phyloP scores from a whole-genome alignment of 1,140 invertebrate species.

The Procambarus virginalis region DNA sequence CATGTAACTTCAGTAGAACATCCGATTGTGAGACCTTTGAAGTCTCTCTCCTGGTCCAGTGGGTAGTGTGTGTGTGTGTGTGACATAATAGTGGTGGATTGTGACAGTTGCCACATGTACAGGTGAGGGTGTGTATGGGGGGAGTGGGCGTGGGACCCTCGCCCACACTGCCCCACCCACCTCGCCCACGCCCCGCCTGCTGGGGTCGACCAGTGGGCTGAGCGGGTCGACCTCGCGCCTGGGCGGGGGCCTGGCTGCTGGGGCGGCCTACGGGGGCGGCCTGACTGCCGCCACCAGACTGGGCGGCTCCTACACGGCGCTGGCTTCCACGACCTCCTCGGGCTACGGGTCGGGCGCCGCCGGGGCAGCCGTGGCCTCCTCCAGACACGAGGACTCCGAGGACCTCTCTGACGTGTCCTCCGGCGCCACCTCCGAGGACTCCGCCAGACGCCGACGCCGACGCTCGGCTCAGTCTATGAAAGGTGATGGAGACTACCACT shows the following conservation, averaged over 20 bases:
- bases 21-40: too few relatives aligned
- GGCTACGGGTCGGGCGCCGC: constrained; percentile 47
- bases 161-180: constrained; percentile 10
- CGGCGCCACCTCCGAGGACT: constrained; percentile 55
- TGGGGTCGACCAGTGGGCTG: constrained; percentile 29
- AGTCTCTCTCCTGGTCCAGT: too few relatives aligned
- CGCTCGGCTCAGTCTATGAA: constrained; percentile 50
- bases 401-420: constrained; percentile 60
- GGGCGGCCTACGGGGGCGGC: background rate
- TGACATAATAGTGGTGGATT: background rate
- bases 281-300: constrained; percentile 29
- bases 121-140: constrained; percentile 47
- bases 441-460: constrained; percentile 48
- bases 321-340: constrained; percentile 51
- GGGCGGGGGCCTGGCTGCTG: constrained; percentile 12
- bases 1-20: too few relatives aligned
- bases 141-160: constrained; percentile 17
- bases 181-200: constrained; percentile 44
- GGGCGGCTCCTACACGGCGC: constrained; percentile 40
- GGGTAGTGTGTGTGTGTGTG: background rate
- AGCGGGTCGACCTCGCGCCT: constrained; percentile 48
- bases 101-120: constrained; percentile 8
- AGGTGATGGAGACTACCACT: constrained; percentile 31
- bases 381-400: constrained; percentile 56
- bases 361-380: constrained; percentile 28